A percentile compares a stretch with the other conserved stretches of the same genome.
phyloP scores from a whole-genome alignment of 2,888 invertebrate genomes.

The Melieria crassipennis region DNA sequence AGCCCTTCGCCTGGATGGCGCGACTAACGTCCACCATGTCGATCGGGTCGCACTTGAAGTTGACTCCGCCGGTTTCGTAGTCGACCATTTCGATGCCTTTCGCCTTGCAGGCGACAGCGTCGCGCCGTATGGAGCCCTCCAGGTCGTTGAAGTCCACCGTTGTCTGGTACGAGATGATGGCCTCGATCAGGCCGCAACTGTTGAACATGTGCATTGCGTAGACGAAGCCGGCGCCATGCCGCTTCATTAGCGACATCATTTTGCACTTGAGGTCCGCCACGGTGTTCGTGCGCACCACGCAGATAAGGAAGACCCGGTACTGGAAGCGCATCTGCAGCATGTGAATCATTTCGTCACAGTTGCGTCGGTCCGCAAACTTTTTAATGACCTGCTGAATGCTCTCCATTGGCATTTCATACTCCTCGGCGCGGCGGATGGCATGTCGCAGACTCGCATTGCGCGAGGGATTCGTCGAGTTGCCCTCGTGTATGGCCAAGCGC shows the following conservation, averaged over 20 bases:
- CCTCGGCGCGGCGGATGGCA: slow-evolving; percentile 35
- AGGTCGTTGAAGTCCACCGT: slow-evolving; percentile 38
- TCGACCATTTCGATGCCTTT: slow-evolving; percentile 40
- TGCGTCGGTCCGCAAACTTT: slow-evolving; percentile 6
- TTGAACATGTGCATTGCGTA: slow-evolving; percentile 43
- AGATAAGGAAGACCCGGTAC: slow-evolving; percentile 40
- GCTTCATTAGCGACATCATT: slow-evolving; percentile 39
- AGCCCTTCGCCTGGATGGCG: slow-evolving; percentile 42
- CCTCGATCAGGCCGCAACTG: slow-evolving; percentile 46
- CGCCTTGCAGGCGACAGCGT: slow-evolving; percentile 46
- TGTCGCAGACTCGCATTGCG: slow-evolving; percentile 37
- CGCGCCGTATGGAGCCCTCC: slow-evolving; percentile 38
- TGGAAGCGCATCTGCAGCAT: slow-evolving; percentile 45
- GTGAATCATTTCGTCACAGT: slow-evolving; percentile 18
- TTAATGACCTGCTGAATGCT: slow-evolving; percentile 7
- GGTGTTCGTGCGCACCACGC: slow-evolving; percentile 45
- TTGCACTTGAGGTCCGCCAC: slow-evolving; percentile 40
- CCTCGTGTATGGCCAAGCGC: slow-evolving; percentile 42
- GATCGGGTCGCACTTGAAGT: slow-evolving; percentile 47
- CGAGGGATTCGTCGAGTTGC: slow-evolving; percentile 43
- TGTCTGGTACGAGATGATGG: slow-evolving; percentile 35
- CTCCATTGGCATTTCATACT: slow-evolving; percentile 26
- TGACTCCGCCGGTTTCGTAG: slow-evolving; percentile 42
- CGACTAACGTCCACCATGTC: slow-evolving; percentile 39
- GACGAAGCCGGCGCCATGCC: slow-evolving; percentile 42